Conservation (phyloP, 2,888 invertebrate genomes). For the Mongoloraphidia duomilia region DNA sequence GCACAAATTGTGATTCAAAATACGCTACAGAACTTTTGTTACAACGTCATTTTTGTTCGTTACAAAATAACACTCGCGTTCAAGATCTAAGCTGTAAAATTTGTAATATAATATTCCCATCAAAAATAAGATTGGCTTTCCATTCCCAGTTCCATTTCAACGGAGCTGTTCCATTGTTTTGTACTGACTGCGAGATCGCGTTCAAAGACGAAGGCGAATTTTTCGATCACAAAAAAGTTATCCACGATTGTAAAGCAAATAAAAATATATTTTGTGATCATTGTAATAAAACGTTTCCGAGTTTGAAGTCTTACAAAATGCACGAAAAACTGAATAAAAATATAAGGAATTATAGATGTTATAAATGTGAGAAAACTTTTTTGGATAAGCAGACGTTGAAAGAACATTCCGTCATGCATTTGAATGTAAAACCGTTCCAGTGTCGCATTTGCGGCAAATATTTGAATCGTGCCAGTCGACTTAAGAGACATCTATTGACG, state of each 20-base stretch:
- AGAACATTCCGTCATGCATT: conserved; percentile 37
- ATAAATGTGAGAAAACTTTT: conserved; percentile 35
- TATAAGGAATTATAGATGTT: conserved; percentile 32
- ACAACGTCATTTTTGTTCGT: conserved; percentile 5
- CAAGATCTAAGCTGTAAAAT: conserved; percentile 6
- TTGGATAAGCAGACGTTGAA: conserved; percentile 38
- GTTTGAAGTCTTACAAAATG: conserved; percentile 1
- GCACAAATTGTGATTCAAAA: conserved; percentile 7
- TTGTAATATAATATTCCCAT: conserved; percentile 7
- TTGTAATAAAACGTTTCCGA: conserved; percentile 6
- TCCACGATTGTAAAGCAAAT: conserved; percentile 3
- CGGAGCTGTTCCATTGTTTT: conserved; percentile 5
- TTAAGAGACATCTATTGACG: conserved; percentile 36
- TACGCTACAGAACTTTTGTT: conserved; percentile 4
- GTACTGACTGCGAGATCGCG: conserved; percentile 4
- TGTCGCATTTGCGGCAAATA: conserved; percentile 40
- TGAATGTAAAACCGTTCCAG: conserved; percentile 38
- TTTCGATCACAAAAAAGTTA: conserved; percentile 9
- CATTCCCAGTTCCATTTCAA: conserved; percentile 10
- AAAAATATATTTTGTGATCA: conserved; percentile 4
- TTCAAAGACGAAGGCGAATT: conserved; percentile 6
- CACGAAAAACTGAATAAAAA: conserved; percentile 6
- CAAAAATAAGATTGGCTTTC: conserved; percentile 8
- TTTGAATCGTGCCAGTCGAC: conserved; percentile 34
- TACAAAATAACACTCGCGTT: neutral